Conservation (phyloP, 1,140 invertebrate genomes). For the Plodia interpunctella region DNA sequence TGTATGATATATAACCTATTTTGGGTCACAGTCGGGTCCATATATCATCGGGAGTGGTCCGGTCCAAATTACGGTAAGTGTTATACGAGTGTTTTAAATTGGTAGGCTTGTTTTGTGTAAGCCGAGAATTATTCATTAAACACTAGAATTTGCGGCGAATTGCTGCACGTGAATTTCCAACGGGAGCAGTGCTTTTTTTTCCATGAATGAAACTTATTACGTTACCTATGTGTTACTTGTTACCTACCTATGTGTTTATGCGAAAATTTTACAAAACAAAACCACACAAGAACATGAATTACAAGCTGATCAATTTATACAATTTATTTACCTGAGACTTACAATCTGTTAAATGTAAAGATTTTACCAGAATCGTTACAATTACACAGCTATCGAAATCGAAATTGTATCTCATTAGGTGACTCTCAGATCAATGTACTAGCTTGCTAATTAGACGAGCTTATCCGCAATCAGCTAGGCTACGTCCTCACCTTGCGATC, state of each 20-base stretch:
- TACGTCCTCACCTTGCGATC: slow-evolving; percentile 30
- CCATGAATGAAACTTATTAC: no score
- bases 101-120: not conserved
- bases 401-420: not conserved
- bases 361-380: not conserved
- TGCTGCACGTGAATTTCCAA: no score
- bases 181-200: no score
- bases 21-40: slow-evolving; percentile 7
- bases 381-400: not conserved
- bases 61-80: slow-evolving; percentile 3
- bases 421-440: not conserved
- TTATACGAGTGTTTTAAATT: slow-evolving; percentile 4
- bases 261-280: no score
- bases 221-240: no score
- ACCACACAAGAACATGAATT: no score
- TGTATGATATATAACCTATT: slow-evolving; percentile 32
- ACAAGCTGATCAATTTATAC: no score
- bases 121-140: not conserved
- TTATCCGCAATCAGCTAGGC: slow-evolving; percentile 40
- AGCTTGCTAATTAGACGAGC: slow-evolving; percentile 37
- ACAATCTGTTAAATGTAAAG: no score
- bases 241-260: no score
- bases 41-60: slow-evolving; percentile 8
- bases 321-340: no score
- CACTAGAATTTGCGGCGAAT: no score